Conservation (phyloP, 2,888 invertebrate genomes). For the Achlya flavicornis region DNA sequence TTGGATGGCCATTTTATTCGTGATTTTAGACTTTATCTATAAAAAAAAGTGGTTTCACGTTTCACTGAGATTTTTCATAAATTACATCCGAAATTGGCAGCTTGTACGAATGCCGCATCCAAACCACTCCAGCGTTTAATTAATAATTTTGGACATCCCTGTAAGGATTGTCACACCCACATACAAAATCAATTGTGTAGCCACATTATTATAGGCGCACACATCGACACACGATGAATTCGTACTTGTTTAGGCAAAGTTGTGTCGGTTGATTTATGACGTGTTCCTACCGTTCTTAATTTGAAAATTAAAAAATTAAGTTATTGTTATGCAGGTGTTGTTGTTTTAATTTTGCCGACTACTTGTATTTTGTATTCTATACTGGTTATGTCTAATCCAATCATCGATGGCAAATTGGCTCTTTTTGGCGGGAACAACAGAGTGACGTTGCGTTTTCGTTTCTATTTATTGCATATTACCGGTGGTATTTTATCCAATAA, state of each 20-base stretch:
- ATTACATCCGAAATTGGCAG: background rate
- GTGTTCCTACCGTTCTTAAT: background rate
- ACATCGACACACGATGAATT: slow-evolving; percentile 21
- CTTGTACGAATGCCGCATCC: slow-evolving; percentile 36
- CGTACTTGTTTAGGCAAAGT: slow-evolving; percentile 30
- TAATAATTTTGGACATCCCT: slow-evolving; percentile 36
- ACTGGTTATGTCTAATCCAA: too few species aligned
- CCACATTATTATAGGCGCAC: slow-evolving; percentile 19
- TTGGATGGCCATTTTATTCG: too few species aligned
- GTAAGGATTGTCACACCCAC: slow-evolving; percentile 47
- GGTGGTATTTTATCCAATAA: too few species aligned
- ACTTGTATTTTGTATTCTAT: too few species aligned
- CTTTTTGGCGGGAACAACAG: too few species aligned
- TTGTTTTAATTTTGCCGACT: background rate
- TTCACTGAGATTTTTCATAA: background rate
- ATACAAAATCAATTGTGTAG: slow-evolving; percentile 54
- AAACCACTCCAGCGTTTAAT: slow-evolving; percentile 30
- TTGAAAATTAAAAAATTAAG: background rate
- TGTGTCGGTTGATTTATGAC: slow-evolving; percentile 24
- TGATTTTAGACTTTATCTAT: too few species aligned
- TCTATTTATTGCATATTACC: too few species aligned
- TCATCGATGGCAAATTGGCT: too few species aligned
- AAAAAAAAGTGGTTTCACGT: too few species aligned
- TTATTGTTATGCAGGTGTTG: background rate
- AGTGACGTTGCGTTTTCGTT: too few species aligned